phyloP scores from a whole-genome alignment of 1,140 invertebrate species.

The fruit fly (Drosophila melanogaster) region DNA sequence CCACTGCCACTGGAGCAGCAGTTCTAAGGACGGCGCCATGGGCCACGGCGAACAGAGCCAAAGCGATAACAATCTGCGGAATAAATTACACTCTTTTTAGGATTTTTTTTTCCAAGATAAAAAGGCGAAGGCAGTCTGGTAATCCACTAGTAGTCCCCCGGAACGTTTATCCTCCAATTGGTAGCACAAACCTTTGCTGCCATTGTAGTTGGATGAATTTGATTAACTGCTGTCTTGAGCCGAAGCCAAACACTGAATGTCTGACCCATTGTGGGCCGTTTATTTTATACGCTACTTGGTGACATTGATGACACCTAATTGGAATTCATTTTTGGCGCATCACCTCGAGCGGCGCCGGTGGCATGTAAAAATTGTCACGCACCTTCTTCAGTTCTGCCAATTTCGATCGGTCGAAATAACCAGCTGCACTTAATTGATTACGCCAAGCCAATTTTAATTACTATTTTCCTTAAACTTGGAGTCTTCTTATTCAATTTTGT shows the following conservation, averaged over 20 bases:
- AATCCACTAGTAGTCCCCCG: slow-evolving; percentile 10
- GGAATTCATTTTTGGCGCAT: slow-evolving; percentile 72
- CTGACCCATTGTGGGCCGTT: slow-evolving; percentile 39
- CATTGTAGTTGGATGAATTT: slow-evolving; percentile 53
- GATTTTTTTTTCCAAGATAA: neutral
- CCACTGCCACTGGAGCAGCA: slow-evolving; percentile 62
- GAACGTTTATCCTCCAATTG: slow-evolving; percentile 12
- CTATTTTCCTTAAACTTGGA: neutral
- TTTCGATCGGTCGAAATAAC: slow-evolving; percentile 14
- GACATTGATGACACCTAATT: slow-evolving; percentile 80
- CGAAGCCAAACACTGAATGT: slow-evolving; percentile 72
- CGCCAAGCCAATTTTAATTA: slow-evolving; percentile 43
- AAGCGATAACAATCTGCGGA: slow-evolving; percentile 54
- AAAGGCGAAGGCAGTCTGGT: neutral
- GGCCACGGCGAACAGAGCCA: slow-evolving; percentile 62
- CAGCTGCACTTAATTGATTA: slow-evolving; percentile 28
- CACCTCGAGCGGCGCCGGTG: slow-evolving; percentile 17
- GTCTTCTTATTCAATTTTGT: neutral
- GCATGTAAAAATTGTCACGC: slow-evolving; percentile 49
- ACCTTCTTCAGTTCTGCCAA: slow-evolving; percentile 33
- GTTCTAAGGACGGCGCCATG: slow-evolving; percentile 63
- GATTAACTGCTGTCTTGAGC: slow-evolving; percentile 47
- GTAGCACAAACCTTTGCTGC: slow-evolving; percentile 63
- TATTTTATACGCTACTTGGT: slow-evolving; percentile 65
- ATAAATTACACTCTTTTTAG: too few species aligned